These are phyloP conservation scores for Trichogramma dendrolimi DNA, from an alignment of 2,888 invertebrate species.

Conservation along the genomic window DNA sequence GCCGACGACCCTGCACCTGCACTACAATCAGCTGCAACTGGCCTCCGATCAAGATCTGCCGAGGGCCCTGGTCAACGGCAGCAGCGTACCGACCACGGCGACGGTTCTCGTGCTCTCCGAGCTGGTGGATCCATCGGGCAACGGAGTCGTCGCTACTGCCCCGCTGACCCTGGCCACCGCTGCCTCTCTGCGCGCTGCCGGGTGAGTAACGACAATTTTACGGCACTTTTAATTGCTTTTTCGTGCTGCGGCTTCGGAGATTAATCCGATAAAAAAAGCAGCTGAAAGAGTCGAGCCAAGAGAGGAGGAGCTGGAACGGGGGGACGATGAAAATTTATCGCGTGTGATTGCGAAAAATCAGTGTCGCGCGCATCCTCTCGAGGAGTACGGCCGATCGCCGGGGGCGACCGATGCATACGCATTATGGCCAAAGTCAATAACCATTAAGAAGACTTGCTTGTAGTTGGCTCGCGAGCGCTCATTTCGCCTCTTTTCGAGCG, in stretches of 20 bases:
- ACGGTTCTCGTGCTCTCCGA: conserved; percentile 72
- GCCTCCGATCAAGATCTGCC: conserved; percentile 57
- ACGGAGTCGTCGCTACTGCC: conserved; percentile 33
- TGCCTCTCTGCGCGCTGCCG: conserved; percentile 40
- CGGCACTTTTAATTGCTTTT: too few species aligned
- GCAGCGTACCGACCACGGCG: conserved; percentile 52
- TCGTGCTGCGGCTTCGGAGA: not conserved
- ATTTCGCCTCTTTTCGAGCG: conserved; percentile 40
- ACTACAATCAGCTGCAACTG: conserved; percentile 55
- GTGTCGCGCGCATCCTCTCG: too few species aligned
- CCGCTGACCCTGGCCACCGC: conserved; percentile 45
- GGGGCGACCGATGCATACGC: conserved; percentile 32
- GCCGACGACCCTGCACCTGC: conserved; percentile 55
- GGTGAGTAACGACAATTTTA: conserved; percentile 38
- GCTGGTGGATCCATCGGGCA: conserved; percentile 53
- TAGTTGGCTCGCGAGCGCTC: conserved; percentile 28
- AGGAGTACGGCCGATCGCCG: conserved; percentile 2
- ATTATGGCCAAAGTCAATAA: conserved; percentile 44
- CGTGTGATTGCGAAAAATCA: not conserved
- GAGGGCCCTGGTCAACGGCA: conserved; percentile 40
- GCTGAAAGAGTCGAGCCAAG: not conserved
- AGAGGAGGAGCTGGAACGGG: not conserved
- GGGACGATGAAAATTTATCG: conserved; percentile 5
- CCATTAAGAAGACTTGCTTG: conserved; percentile 40
- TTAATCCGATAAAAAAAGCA: not conserved